Conservation (phyloP, 2,113 vertebrate species). For the Urocolius indicus region DNA sequence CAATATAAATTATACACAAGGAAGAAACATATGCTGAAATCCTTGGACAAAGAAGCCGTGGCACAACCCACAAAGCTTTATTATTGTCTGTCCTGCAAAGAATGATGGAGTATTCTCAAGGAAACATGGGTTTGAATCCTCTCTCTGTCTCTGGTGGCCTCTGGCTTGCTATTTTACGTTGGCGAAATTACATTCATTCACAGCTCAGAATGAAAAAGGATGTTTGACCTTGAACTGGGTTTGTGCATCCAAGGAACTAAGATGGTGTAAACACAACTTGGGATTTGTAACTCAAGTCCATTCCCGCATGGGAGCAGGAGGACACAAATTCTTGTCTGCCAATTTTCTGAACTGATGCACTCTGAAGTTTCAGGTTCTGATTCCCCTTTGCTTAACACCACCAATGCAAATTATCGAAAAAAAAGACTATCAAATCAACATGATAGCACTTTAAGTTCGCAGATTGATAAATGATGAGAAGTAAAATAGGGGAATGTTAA, state of each 20-base stretch:
- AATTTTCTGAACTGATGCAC: background rate
- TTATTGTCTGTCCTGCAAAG: background rate
- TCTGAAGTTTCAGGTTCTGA: background rate
- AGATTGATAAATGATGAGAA: background rate
- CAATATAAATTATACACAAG: background rate
- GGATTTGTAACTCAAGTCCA: background rate
- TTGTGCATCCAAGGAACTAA: background rate
- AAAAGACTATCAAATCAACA: background rate
- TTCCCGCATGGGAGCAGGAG: background rate
- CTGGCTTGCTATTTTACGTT: background rate
- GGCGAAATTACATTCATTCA: background rate
- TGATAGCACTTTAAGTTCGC: background rate
- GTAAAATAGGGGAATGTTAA: background rate
- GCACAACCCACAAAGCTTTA: background rate
- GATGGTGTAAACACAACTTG: background rate
- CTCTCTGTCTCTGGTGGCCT: background rate
- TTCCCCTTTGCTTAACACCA: background rate
- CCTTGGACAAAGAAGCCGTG: background rate
- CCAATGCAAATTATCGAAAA: background rate
- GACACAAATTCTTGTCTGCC: background rate
- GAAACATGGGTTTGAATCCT: background rate
- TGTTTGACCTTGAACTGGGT: background rate
- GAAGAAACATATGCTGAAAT: background rate
- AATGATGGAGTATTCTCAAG: background rate
- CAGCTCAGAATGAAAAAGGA: background rate